Evolutionary conservation across 2,113 vertebrate species (phyloP).

Genomic region (Ptilonorhynchus violaceus): DNA sequence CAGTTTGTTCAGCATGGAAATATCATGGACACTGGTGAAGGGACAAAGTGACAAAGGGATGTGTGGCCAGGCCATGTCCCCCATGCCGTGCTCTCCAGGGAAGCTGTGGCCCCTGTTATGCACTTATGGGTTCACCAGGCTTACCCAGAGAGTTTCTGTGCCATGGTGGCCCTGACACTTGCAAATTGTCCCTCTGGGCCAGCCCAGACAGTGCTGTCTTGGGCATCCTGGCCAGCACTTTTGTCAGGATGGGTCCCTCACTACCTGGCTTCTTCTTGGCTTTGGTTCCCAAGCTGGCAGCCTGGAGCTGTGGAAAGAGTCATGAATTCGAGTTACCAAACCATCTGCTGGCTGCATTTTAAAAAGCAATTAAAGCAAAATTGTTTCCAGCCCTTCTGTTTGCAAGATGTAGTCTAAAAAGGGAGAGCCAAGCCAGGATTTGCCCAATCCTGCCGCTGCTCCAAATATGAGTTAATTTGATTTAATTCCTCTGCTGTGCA

Average conservation of each 20-base stretch:
- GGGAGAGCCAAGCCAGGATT: constrained; percentile 5
- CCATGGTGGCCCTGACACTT: neutral
- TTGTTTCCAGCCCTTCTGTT: constrained; percentile 54
- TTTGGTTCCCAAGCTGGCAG: neutral
- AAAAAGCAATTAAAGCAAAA: constrained; percentile 56
- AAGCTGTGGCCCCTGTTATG: neutral
- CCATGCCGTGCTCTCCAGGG: neutral
- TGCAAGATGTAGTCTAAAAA: constrained; percentile 49
- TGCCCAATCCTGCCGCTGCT: neutral
- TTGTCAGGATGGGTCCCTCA: neutral
- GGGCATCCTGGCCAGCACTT: neutral
- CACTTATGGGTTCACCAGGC: neutral
- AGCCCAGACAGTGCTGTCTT: neutral
- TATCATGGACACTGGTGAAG: accelerated
- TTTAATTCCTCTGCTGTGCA: neutral
- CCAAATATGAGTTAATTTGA: neutral
- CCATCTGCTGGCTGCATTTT: constrained; percentile 49
- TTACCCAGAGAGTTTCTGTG: neutral
- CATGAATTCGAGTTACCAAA: constrained; percentile 53
- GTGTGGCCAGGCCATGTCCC: neutral
- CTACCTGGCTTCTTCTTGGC: neutral
- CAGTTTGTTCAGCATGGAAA: neutral
- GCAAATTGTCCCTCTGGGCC: neutral
- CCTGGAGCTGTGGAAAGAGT: constrained; percentile 26
- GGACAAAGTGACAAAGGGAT: neutral